Percentiles rank a stretch among this genome's conserved stretches.
Evolutionary conservation across 2,113 vertebrate genomes (phyloP).

Genomic region (Psittacula cyanocephala): DNA sequence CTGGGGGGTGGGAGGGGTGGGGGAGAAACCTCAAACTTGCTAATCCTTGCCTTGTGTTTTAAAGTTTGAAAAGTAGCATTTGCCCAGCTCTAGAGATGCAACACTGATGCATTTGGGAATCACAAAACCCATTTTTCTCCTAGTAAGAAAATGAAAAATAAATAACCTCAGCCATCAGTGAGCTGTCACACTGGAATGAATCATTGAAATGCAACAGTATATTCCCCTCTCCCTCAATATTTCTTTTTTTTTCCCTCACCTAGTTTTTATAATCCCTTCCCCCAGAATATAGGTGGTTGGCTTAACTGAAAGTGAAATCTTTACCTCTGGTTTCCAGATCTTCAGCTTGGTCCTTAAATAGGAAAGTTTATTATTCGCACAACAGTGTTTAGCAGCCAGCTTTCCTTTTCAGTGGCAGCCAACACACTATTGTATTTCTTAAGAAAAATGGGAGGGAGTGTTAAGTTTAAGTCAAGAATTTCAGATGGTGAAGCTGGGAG

Average conservation of each 20-base stretch:
- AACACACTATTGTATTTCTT: not conserved
- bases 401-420: not conserved
- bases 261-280: not conserved
- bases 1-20: rapidly evolving
- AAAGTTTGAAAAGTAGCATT: not conserved
- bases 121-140: not conserved
- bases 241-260: no score
- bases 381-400: not conserved
- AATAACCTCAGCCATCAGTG: not conserved
- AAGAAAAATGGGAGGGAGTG: not conserved
- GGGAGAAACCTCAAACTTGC: rapidly evolving
- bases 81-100: not conserved
- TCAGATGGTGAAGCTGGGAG: not conserved
- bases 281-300: not conserved
- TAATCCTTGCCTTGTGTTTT: not conserved
- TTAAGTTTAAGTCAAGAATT: not conserved
- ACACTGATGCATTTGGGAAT: not conserved
- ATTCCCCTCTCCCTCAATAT: not conserved
- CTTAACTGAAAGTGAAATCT: not conserved
- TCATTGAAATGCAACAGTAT: not conserved
- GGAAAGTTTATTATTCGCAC: not conserved
- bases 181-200: not conserved
- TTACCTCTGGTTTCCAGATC: not conserved
- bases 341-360: not conserved
- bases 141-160: not conserved